A percentile compares a stretch with the other conserved stretches of the same genome.
phyloP scores from a whole-genome alignment of 1,140 invertebrate species.

The Heliconius hermathena region DNA sequence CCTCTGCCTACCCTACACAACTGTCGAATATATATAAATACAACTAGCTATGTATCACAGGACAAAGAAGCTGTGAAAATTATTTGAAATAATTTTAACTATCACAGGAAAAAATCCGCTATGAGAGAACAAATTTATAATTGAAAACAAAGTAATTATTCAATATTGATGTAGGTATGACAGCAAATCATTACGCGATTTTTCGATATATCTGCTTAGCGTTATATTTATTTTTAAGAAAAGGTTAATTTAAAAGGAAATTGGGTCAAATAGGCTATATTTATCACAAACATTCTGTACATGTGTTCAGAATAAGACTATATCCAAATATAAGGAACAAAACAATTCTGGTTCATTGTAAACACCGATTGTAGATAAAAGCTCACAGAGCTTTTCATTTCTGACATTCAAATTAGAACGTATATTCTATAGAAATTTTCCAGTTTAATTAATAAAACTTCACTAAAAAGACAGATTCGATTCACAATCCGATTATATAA shows the following conservation, averaged over 20 bases:
- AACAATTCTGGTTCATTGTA: not conserved
- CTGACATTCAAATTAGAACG: not conserved
- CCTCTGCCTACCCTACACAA: too few species aligned
- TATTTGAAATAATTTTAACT: too few species aligned
- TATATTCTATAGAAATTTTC: not conserved
- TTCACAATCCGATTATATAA: not conserved
- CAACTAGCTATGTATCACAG: too few species aligned
- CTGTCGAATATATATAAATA: too few species aligned
- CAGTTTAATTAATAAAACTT: not conserved
- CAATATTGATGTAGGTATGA: not conserved
- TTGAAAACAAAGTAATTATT: not conserved
- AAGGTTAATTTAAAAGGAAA: not conserved
- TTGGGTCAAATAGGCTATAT: not conserved
- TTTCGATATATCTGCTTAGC: not conserved
- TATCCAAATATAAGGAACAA: not conserved
- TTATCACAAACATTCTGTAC: not conserved
- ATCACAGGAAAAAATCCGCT: too few species aligned
- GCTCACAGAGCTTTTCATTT: not conserved
- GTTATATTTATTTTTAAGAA: not conserved
- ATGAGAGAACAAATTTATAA: too few species aligned
- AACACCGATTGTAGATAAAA: not conserved
- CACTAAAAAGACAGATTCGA: not conserved
- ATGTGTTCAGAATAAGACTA: not conserved
- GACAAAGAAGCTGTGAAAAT: too few species aligned
- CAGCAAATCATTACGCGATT: not conserved